phyloP scores from a whole-genome alignment of 2,888 invertebrate species.

The Galeruca laticollis region DNA sequence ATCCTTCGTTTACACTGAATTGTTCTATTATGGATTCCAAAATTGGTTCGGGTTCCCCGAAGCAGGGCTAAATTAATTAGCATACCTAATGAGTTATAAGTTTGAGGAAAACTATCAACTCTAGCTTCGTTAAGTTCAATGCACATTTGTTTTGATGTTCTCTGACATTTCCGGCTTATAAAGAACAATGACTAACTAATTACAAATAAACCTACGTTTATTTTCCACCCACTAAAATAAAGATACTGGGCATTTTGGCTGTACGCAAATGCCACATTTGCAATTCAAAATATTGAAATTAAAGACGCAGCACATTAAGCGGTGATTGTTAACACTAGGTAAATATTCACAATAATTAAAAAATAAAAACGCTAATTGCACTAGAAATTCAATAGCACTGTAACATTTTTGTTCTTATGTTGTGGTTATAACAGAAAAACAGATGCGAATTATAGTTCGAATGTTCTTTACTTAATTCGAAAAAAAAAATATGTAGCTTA shows the following conservation, averaged over 20 bases:
- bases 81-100: no score
- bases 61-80: no score
- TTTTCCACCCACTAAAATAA: slow-evolving; percentile 22
- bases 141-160: neutral
- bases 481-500: no score
- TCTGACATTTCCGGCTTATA: slow-evolving; percentile 19
- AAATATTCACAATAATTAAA: no score
- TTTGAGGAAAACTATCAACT: no score
- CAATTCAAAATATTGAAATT: slow-evolving; percentile 27
- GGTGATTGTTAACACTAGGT: neutral
- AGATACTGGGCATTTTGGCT: slow-evolving; percentile 18
- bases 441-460: no score
- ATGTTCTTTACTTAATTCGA: no score
- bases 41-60: no score
- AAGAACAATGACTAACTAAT: slow-evolving; percentile 21
- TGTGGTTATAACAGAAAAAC: no score
- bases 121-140: neutral
- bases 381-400: neutral
- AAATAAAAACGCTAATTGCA: neutral
- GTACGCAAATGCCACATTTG: slow-evolving; percentile 21
- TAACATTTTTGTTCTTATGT: no score
- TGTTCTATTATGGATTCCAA: no score
- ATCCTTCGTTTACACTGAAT: no score
- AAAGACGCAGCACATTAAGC: neutral
- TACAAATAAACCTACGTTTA: slow-evolving; percentile 12